Percentiles rank a stretch among this genome's conserved stretches.
Conservation (phyloP, 2,113 vertebrate species). For the Anhinga anhinga region DNA sequence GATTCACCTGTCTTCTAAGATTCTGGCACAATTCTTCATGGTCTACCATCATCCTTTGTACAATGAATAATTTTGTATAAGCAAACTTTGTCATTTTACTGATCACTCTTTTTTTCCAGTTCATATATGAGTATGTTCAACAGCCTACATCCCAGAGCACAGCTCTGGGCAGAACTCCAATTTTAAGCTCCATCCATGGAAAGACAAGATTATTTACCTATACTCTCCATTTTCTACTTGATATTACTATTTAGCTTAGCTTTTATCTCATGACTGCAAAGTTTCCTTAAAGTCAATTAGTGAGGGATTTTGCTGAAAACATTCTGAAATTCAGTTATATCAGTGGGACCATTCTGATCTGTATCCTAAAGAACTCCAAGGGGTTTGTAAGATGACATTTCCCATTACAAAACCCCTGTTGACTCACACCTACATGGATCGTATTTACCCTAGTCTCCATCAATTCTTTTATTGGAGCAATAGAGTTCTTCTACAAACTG, state of each 20-base stretch:
- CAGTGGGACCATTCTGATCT: not conserved
- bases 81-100: not conserved
- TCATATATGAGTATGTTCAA: not conserved
- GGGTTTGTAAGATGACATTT: not conserved
- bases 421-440: not conserved
- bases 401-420: not conserved
- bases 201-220: not conserved
- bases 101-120: not conserved
- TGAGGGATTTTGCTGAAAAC: not conserved
- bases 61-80: not conserved
- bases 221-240: not conserved
- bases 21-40: not conserved
- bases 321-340: not conserved
- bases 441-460: not conserved
- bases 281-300: not conserved
- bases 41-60: not conserved
- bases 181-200: not conserved
- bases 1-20: not conserved
- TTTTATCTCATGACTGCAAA: not conserved
- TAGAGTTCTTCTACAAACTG: not conserved
- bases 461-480: not conserved
- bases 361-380: not conserved
- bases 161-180: not conserved
- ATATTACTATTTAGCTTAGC: not conserved
- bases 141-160: not conserved